Conservation (phyloP, 2,888 invertebrate species). For the Aporophyla nigra region DNA sequence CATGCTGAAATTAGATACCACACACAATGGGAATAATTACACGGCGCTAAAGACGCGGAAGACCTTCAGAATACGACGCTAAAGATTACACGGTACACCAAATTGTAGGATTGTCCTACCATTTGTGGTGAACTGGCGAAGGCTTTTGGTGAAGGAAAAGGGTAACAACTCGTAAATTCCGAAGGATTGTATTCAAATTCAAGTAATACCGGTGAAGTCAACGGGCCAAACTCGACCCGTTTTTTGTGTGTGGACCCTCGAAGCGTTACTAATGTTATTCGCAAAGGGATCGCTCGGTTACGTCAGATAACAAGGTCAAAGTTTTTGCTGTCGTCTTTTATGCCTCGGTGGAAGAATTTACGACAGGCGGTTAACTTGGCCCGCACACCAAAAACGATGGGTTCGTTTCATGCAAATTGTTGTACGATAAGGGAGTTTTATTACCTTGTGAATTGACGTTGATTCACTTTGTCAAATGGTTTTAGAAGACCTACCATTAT, state of each 20-base stretch:
- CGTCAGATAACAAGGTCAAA: constrained; percentile 72
- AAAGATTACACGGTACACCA: constrained; percentile 71
- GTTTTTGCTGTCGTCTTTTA: constrained; percentile 58
- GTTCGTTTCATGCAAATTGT: constrained; percentile 44
- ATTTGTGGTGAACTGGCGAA: constrained; percentile 55
- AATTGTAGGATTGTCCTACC: constrained; percentile 65
- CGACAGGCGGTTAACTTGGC: constrained; percentile 38
- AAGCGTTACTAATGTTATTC: constrained; percentile 71
- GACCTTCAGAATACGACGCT: constrained; percentile 66
- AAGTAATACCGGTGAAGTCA: constrained; percentile 35
- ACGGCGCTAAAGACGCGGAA: constrained; percentile 75
- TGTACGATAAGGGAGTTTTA: constrained; percentile 32
- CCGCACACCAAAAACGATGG: constrained; percentile 36
- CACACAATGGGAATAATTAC: constrained; percentile 77
- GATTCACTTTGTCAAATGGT: constrained; percentile 15
- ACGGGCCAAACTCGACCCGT: constrained; percentile 38
- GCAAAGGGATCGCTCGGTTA: constrained; percentile 68
- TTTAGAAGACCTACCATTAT: constrained; percentile 11
- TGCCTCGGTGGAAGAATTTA: constrained; percentile 47
- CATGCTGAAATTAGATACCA: constrained; percentile 80
- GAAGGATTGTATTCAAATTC: constrained; percentile 37
- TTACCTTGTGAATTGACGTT: constrained; percentile 21
- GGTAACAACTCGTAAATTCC: constrained; percentile 14
- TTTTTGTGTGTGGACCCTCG: constrained; percentile 52
- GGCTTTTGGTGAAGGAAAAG: neutral